These are phyloP conservation scores for Orcinus orca DNA, from an alignment of 2,113 vertebrate species.

Conservation along the genomic window DNA sequence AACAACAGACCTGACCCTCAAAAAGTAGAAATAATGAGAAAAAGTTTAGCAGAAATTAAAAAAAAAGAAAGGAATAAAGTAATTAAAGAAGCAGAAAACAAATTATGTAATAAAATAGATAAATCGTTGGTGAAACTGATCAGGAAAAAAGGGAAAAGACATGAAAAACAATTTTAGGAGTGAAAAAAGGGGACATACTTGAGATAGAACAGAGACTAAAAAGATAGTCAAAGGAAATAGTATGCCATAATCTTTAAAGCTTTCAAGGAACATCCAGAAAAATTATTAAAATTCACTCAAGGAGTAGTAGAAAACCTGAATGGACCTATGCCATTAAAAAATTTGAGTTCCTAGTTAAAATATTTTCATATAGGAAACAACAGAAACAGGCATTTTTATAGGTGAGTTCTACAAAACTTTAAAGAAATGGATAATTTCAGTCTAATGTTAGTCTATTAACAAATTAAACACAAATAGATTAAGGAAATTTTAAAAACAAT, in stretches of 20 bases:
- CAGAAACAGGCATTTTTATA: neutral
- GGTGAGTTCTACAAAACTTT: neutral
- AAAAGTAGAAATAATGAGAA: neutral
- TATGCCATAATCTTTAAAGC: neutral
- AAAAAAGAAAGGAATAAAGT: neutral
- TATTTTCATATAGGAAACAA: neutral
- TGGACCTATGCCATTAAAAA: neutral
- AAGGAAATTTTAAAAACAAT: neutral
- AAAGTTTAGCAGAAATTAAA: neutral
- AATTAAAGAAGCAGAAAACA: neutral
- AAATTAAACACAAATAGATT: neutral
- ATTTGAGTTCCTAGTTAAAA: neutral
- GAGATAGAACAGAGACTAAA: neutral
- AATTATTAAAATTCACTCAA: constrained; percentile 38
- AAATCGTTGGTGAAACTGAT: neutral
- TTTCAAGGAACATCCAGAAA: neutral
- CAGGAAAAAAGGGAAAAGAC: neutral
- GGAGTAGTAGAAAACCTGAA: neutral
- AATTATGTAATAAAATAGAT: neutral
- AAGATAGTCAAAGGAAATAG: neutral
- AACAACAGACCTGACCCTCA: neutral
- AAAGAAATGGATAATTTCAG: neutral
- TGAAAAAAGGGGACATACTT: neutral
- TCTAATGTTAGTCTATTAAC: neutral
- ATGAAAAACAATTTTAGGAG: neutral